These are phyloP conservation scores for Chaetura pelagica DNA, from an alignment of 2,113 vertebrate species.

Conservation along the genomic window DNA sequence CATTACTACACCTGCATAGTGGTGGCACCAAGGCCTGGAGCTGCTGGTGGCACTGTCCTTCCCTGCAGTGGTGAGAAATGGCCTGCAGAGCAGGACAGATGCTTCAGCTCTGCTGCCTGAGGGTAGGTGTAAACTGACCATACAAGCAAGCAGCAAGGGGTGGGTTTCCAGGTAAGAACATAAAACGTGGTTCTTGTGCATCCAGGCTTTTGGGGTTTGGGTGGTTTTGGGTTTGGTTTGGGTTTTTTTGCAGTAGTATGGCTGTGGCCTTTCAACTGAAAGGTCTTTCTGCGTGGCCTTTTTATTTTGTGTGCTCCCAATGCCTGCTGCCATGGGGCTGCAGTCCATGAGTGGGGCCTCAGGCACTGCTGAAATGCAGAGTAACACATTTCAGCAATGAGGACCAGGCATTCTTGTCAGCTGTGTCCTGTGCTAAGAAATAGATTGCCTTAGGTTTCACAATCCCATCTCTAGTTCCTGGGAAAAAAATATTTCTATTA, in stretches of 20 bases:
- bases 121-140: fast-evolving
- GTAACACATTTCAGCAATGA: not conserved
- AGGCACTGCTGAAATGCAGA: not conserved
- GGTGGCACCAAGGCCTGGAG: not conserved
- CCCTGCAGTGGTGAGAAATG: too few relatives aligned
- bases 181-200: not conserved
- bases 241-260: not conserved
- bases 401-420: not conserved
- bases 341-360: not conserved
- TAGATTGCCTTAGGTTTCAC: not conserved
- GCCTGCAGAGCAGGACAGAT: not conserved
- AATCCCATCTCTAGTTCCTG: not conserved
- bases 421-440: not conserved
- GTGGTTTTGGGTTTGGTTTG: not conserved
- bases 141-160: fast-evolving
- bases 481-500: not conserved
- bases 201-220: not conserved
- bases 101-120: fast-evolving
- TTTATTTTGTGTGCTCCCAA: not conserved
- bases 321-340: not conserved
- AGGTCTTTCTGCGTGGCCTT: not conserved
- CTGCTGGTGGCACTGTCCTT: fast-evolving
- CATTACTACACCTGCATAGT: too few relatives aligned
- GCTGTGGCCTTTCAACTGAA: not conserved
- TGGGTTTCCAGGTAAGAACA: not conserved